Evolutionary conservation across 1,140 invertebrate genomes (phyloP), one percentile per base, ranked within the genome.

Genomic region (Hyposmocoma kahamanoa): DNA sequence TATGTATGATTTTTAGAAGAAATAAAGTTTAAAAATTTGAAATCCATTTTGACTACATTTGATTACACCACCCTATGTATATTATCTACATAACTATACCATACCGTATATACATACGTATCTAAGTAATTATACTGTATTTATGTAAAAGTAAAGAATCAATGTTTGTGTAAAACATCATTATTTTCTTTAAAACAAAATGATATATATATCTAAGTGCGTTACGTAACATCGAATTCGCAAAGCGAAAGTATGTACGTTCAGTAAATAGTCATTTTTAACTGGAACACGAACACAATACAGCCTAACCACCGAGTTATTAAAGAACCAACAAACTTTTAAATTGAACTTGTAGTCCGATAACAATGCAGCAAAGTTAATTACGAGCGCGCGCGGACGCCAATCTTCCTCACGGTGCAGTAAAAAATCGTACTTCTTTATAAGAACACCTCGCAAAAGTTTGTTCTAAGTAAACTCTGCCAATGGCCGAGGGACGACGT

Each of bases 371-470:
- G 70, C 62, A 65, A 83, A 85, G 73, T 86, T 84, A 68, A 44
- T 50, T 51, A 63, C 50, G 56, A 68, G 58, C 66, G 64, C 59
- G 71, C 62, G 71, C 56, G 59, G 63, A 67, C 68, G 68, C 66
- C 78, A 76, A 76, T 81, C 76, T 81, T 77, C 66, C 70, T 73
- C 63, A 77, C 67, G 64, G 78, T 77, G 78, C 78, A 82, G 78
- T 85, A 77, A 69, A 75, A 72, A 69, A 61, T 61, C 69, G 77
- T 80, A 86, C 79, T 87, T 83, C 81, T 85, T 76, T 76, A 80
- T 83, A 85, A 82, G 73, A 75, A 72, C 72, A 83, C 72, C 71
- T 79, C 72, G 69, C 70, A 85, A 86, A 85, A 86, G 70, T 86
- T 87, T 84, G 63, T 66, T 47, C 58, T 58, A 86, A 86, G 84